Evolutionary conservation across 2,113 vertebrate genomes (phyloP).

Genomic region (Diphyllodes magnificus): DNA sequence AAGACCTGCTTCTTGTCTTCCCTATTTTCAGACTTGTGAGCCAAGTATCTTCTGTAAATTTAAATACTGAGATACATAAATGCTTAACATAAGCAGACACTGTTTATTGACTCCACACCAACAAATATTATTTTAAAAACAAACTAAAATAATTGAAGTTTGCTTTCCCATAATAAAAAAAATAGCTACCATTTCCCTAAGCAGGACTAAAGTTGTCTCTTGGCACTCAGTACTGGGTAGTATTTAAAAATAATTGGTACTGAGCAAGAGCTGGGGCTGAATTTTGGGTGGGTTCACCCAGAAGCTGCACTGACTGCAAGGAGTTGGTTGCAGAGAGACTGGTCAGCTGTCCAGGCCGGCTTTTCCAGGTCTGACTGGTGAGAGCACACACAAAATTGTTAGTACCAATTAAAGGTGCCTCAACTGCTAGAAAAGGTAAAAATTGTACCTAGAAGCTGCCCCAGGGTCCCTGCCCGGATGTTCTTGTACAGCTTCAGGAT

Average conservation of each 20-base stretch:
- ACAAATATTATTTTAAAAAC: neutral
- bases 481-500: neutral
- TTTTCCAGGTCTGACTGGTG: neutral
- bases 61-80: neutral
- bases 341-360: neutral
- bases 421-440: neutral
- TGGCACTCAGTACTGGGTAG: neutral
- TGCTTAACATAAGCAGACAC: neutral
- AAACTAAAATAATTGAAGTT: neutral
- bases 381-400: neutral
- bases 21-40: neutral
- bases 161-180: neutral
- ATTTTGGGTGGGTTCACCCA: neutral
- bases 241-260: neutral
- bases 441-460: neutral
- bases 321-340: too few species aligned
- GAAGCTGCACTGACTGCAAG: neutral
- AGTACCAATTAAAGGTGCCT: neutral
- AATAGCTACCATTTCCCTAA: neutral
- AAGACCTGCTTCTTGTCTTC: neutral
- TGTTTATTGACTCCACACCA: neutral
- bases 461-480: neutral
- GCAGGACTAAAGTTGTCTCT: neutral
- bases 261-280: neutral
- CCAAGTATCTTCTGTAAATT: neutral